phyloP scores from a whole-genome alignment of 2,888 invertebrate species.

The Pinctada fucata region DNA sequence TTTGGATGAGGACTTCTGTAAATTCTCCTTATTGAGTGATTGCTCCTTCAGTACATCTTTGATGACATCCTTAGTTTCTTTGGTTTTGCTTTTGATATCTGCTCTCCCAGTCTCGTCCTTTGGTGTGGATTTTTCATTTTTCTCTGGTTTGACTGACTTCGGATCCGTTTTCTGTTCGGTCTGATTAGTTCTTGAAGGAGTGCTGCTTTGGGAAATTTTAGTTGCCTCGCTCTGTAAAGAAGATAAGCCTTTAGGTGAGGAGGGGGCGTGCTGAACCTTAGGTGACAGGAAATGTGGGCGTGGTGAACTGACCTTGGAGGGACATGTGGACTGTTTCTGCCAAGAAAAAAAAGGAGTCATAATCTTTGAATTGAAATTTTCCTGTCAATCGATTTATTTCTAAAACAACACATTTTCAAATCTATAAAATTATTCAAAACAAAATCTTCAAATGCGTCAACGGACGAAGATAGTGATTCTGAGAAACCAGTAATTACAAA shows the following conservation, averaged over 20 bases:
- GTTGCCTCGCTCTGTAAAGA: background rate
- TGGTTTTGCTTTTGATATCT: no score
- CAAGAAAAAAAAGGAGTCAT: background rate
- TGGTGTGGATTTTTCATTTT: background rate
- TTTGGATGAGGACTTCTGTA: no score
- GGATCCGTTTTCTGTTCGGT: no score
- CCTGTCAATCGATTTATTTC: no score
- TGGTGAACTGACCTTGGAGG: background rate
- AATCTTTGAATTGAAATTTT: no score
- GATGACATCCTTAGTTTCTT: background rate
- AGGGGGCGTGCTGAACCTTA: background rate
- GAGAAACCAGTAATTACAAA: no score
- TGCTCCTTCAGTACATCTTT: slow-evolving; percentile 4
- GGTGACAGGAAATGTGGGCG: background rate
- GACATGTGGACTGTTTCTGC: background rate
- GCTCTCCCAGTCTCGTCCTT: no score
- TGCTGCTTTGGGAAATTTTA: background rate
- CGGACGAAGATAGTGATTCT: no score
- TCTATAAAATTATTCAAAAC: no score
- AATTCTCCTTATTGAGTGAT: background rate
- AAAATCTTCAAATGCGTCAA: no score
- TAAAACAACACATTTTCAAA: no score
- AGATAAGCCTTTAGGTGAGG: background rate
- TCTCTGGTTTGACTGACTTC: background rate
- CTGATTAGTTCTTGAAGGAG: background rate